Percentiles rank a stretch among this genome's conserved stretches.
Evolutionary conservation across 2,888 invertebrate genomes (phyloP).

Genomic region (Andrena bucephala): DNA sequence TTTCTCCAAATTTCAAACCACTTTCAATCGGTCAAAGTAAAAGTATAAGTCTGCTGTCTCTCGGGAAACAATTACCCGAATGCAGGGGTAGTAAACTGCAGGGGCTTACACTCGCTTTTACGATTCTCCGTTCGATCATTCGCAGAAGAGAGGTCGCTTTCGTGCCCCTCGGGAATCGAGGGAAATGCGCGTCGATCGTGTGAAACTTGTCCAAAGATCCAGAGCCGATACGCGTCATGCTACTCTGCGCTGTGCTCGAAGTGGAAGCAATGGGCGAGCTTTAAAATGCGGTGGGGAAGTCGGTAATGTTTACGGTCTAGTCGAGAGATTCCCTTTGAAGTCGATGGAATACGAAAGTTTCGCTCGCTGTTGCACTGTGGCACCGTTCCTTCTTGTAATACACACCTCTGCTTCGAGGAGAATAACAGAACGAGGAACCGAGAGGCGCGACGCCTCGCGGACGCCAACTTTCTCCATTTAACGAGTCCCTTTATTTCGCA

Average conservation of each 20-base stretch:
- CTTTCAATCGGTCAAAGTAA: not conserved
- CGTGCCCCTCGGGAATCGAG: too few species aligned
- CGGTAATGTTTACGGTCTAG: not conserved
- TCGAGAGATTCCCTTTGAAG: constrained; percentile 3
- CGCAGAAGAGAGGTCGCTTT: too few species aligned
- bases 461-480: not conserved
- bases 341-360: not conserved
- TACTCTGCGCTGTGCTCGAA: too few species aligned
- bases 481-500: not conserved
- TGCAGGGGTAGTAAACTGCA: too few species aligned
- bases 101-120: too few species aligned
- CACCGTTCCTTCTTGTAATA: not conserved
- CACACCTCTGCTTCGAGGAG: not conserved
- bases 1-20: too few species aligned
- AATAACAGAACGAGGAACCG: not conserved
- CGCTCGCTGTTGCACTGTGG: not conserved
- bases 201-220: too few species aligned
- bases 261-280: not conserved
- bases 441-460: not conserved
- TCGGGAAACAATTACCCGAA: too few species aligned
- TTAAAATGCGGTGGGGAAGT: not conserved
- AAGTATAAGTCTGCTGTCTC: not conserved
- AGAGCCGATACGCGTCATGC: too few species aligned
- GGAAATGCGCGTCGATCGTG: too few species aligned
- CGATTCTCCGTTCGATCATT: too few species aligned